Evolutionary conservation across 1,140 invertebrate species (phyloP).

Genomic region (Thaumatotibia leucotreta): DNA sequence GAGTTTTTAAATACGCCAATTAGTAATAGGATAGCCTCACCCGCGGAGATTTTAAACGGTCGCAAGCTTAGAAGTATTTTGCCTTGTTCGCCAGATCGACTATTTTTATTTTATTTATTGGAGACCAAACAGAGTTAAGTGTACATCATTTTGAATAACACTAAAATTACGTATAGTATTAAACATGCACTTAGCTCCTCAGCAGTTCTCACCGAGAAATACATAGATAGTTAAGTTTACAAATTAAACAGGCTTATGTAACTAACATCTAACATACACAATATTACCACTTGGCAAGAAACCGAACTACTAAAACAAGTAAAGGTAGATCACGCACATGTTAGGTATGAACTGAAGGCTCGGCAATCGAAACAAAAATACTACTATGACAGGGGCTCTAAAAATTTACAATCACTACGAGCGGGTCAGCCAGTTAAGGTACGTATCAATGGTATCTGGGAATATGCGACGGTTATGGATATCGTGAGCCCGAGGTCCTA

Average conservation of each 20-base stretch:
- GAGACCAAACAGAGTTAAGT: too few species aligned
- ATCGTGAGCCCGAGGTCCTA: neutral
- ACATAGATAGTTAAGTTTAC: too few species aligned
- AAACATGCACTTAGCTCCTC: too few species aligned
- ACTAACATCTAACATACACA: too few species aligned
- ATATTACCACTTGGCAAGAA: too few species aligned
- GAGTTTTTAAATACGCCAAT: slow-evolving; percentile 33
- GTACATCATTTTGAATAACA: too few species aligned
- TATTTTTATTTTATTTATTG: too few species aligned
- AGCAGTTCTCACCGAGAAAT: too few species aligned
- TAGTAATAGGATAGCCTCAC: slow-evolving; percentile 6
- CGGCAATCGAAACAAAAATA: neutral
- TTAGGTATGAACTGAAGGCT: neutral
- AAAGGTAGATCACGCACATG: neutral
- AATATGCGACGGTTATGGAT: neutral
- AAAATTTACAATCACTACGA: neutral
- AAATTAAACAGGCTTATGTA: too few species aligned
- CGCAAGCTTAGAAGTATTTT: slow-evolving; percentile 4
- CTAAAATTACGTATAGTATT: too few species aligned
- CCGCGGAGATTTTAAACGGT: slow-evolving; percentile 1
- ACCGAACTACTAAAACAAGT: neutral
- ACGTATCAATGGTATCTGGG: neutral
- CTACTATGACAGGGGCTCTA: neutral
- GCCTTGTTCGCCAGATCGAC: neutral
- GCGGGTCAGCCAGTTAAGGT: neutral